A percentile compares a stretch with the other conserved stretches of the same genome.
Evolutionary conservation across 2,888 invertebrate genomes (phyloP).

Genomic region (Pristionchus exspectatus): DNA sequence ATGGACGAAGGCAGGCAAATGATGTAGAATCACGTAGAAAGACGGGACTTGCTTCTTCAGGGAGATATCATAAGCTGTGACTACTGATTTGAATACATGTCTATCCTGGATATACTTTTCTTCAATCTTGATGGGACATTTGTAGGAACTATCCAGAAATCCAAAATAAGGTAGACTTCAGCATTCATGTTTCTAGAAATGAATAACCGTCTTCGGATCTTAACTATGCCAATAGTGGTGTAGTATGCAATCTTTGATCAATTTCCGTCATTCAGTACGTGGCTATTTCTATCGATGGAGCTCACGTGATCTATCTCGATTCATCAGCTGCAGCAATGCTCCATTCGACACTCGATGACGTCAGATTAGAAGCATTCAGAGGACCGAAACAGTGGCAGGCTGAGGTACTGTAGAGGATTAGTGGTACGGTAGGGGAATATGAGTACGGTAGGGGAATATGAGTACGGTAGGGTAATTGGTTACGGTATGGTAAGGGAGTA

Average conservation of each 20-base stretch:
- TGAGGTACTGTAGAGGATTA: constrained; percentile 39
- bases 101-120: too few species aligned
- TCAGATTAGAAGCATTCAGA: constrained; percentile 73
- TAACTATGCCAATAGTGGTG: too few species aligned
- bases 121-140: too few species aligned
- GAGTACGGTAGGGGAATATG: background rate
- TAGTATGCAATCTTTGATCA: too few species aligned
- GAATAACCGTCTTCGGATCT: too few species aligned
- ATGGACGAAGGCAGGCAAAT: background rate
- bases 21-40: background rate
- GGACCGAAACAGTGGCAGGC: constrained; percentile 57
- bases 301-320: constrained; percentile 80
- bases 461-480: background rate
- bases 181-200: too few species aligned
- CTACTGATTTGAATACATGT: too few species aligned
- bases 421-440: background rate
- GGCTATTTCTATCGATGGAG: constrained; percentile 78
- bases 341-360: constrained; percentile 79
- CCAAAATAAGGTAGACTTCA: too few species aligned
- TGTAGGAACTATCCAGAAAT: too few species aligned
- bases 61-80: too few species aligned
- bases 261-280: constrained; percentile 75
- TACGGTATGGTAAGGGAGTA: background rate
- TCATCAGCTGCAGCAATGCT: constrained; percentile 79
- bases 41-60: too few species aligned